Evolutionary conservation across 1,140 invertebrate species (phyloP), one percentile per base, ranked within the genome.

Genomic region (Drosophila rhopaloa): DNA sequence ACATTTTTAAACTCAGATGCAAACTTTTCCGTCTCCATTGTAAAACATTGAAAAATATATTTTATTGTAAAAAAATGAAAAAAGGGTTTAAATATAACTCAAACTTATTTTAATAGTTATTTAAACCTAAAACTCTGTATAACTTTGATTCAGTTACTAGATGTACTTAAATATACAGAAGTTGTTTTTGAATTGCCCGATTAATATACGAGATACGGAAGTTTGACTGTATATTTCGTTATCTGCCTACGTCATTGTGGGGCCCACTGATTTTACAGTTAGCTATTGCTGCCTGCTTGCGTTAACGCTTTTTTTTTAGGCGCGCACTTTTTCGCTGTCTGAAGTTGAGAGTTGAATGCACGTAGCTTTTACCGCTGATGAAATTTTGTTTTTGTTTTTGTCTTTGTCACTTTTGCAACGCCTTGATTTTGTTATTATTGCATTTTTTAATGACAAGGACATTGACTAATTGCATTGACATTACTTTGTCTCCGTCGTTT

Each of bases 401-500:
- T 55, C 43, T 54, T 73, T 60, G 54, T 79, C 59, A 35, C 63
- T 29, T 43, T 27, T 40, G 67, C 67, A 46, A 16, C 35, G 56
- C 43, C 56, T 61, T 57, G 19, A 44, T 41, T 53, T 44, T 47
- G 50, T 50, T 50, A 35, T 63, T 55, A 10, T 54, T 58, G 44
- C 56, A 57, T 57, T 73, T 80, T 66, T 74, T 65, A 66, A 84
- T 84, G 77, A 84, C 84, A 89, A 89, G 84, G 84, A 88, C 84
- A 83, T 78, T 88, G 84, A 89, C 80, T 89, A 89, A 89, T 89
- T 89, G 84, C 84, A 89, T 89, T 89, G 84, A 89, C 84, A 89
- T 89, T 89, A 89, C 84, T 72, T 89, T 89, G 84, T 70, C 62
- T 70, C 60, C 51, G 38, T 35, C 59, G 56, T 56, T 55, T 59